Conservation (phyloP, 2,888 invertebrate genomes). For the Andrena marginata region DNA sequence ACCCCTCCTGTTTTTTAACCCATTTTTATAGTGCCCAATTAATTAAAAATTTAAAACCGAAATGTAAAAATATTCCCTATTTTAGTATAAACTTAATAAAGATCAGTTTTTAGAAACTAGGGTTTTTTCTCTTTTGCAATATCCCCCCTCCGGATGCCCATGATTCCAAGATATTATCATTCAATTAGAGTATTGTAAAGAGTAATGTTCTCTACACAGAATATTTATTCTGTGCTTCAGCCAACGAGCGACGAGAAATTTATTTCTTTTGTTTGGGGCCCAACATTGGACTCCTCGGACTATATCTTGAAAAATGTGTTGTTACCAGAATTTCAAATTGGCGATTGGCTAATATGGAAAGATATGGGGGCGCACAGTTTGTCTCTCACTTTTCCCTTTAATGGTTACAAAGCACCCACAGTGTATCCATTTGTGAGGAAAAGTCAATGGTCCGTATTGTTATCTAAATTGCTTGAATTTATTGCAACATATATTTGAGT, state of each 20-base stretch:
- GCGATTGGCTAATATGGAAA: conserved; percentile 88
- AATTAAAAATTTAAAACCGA: too few species aligned
- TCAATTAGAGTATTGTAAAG: too few species aligned
- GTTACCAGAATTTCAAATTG: conserved; percentile 87
- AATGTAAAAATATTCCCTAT: too few species aligned
- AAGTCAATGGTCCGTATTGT: conserved; percentile 61
- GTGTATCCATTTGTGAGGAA: conserved; percentile 82
- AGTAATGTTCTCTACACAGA: not conserved
- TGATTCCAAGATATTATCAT: not conserved
- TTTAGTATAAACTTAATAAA: not conserved
- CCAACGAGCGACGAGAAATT: conserved; percentile 68
- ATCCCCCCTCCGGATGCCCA: not conserved
- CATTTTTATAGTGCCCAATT: too few species aligned
- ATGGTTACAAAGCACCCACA: conserved; percentile 86
- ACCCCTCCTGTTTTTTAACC: conserved; percentile 18
- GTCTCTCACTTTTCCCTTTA: conserved; percentile 86
- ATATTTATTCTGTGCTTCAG: conserved; percentile 38
- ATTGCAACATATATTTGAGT: not conserved
- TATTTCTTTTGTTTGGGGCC: conserved; percentile 87
- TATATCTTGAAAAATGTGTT: conserved; percentile 85
- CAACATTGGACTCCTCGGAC: conserved; percentile 89
- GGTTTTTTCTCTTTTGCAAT: not conserved
- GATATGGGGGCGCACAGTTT: conserved; percentile 89
- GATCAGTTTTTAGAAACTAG: not conserved
- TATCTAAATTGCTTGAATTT: not conserved